Conservation (phyloP, 2,888 invertebrate genomes). For the Belgica antarctica region DNA sequence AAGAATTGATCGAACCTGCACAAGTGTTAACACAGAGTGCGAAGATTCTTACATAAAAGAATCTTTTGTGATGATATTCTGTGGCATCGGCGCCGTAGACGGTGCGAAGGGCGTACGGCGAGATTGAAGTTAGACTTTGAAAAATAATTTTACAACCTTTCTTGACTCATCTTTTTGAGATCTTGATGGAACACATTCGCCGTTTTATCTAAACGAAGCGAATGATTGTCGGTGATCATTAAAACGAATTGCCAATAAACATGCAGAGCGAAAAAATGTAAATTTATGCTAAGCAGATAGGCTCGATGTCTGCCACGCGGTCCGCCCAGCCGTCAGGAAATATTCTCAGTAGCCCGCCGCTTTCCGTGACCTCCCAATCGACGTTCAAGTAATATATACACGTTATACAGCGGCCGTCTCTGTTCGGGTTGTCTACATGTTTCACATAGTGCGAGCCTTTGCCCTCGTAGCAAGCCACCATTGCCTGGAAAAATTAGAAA, state of each 20-base stretch:
- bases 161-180: neutral
- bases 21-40: slow-evolving; percentile 22
- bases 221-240: slow-evolving; percentile 2
- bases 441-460: slow-evolving; percentile 91
- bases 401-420: slow-evolving; percentile 94
- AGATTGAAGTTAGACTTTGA: slow-evolving; percentile 17
- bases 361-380: slow-evolving; percentile 82
- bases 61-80: neutral
- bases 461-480: slow-evolving; percentile 98
- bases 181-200: neutral
- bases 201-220: slow-evolving; percentile 19
- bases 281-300: slow-evolving; percentile 55
- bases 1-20: slow-evolving; percentile 9
- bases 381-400: slow-evolving; percentile 96
- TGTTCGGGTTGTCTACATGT: slow-evolving; percentile 96
- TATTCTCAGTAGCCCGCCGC: slow-evolving; percentile 84
- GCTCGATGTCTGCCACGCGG: slow-evolving; percentile 86
- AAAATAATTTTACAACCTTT: neutral
- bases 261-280: slow-evolving; percentile 22
- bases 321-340: slow-evolving; percentile 84
- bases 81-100: slow-evolving; percentile 15
- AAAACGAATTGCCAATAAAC: slow-evolving; percentile 25
- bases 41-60: slow-evolving; percentile 17
- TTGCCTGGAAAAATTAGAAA: slow-evolving; percentile 66
- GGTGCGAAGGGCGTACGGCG: neutral